Percentiles rank a stretch among this genome's conserved stretches.
Conservation (phyloP, 1,140 invertebrate species). For the Calephelis nemesis region DNA sequence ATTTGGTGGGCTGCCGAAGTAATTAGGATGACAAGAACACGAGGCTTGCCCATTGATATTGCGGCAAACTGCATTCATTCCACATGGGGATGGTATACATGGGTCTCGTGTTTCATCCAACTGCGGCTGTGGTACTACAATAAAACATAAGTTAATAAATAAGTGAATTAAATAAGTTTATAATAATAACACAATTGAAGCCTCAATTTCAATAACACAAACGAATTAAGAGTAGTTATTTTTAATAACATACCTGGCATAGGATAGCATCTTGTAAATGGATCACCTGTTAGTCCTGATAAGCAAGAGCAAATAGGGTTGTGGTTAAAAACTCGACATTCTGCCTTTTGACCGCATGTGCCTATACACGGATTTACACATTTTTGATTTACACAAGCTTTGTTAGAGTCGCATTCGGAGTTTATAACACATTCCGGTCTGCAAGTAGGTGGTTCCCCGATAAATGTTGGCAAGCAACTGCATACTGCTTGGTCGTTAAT, state of each 20-base stretch:
- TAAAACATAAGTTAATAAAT: constrained; percentile 24
- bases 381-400: constrained; percentile 83
- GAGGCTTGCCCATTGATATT: constrained; percentile 79
- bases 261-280: constrained; percentile 78
- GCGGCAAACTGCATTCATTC: constrained; percentile 82
- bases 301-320: constrained; percentile 81
- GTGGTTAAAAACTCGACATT: constrained; percentile 84
- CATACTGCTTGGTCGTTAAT: constrained; percentile 79
- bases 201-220: neutral
- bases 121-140: constrained; percentile 55
- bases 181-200: neutral
- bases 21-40: constrained; percentile 81
- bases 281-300: constrained; percentile 78
- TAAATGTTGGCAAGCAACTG: constrained; percentile 81
- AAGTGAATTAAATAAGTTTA: neutral
- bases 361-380: constrained; percentile 85
- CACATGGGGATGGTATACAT: constrained; percentile 83
- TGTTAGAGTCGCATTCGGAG: constrained; percentile 81
- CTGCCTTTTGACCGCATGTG: constrained; percentile 83
- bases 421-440: constrained; percentile 83
- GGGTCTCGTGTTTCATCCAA: constrained; percentile 69
- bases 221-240: constrained; percentile 20
- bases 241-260: constrained; percentile 80
- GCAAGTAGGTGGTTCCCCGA: constrained; percentile 82
- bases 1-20: constrained; percentile 83